These are phyloP conservation scores for Nemoura dubitans DNA, from an alignment of 2,888 invertebrate species.

Conservation along the genomic window DNA sequence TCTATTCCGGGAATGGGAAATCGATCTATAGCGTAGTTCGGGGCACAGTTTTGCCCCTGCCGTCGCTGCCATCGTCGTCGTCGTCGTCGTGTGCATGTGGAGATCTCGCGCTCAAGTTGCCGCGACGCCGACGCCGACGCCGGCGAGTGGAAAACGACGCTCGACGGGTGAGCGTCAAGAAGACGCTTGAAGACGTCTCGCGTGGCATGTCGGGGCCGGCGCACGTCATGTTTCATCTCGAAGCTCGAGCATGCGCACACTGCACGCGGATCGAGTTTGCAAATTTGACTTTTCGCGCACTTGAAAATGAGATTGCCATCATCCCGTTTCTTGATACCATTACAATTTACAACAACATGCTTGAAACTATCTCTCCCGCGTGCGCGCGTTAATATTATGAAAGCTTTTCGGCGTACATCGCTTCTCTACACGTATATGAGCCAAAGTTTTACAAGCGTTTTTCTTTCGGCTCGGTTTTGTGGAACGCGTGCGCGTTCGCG, in stretches of 20 bases:
- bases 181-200: background rate
- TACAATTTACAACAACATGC: slow-evolving; percentile 3
- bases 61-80: background rate
- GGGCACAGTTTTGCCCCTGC: background rate
- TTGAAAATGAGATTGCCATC: background rate
- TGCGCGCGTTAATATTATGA: background rate
- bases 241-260: background rate
- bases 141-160: background rate
- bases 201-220: background rate
- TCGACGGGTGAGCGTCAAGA: background rate
- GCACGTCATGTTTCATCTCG: background rate
- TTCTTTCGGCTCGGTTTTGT: background rate
- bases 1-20: background rate
- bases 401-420: background rate
- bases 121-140: background rate
- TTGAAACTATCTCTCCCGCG: background rate
- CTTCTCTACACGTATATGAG: background rate
- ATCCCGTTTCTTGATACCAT: background rate
- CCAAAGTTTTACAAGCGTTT: background rate
- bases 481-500: background rate
- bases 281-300: slow-evolving; percentile 5
- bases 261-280: background rate
- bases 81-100: background rate
- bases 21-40: slow-evolving; percentile 9
- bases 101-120: background rate